A percentile compares a stretch with the other conserved stretches of the same genome.
Evolutionary conservation across 1,140 invertebrate species (phyloP).

Genomic region (Drosophila bifasciata): DNA sequence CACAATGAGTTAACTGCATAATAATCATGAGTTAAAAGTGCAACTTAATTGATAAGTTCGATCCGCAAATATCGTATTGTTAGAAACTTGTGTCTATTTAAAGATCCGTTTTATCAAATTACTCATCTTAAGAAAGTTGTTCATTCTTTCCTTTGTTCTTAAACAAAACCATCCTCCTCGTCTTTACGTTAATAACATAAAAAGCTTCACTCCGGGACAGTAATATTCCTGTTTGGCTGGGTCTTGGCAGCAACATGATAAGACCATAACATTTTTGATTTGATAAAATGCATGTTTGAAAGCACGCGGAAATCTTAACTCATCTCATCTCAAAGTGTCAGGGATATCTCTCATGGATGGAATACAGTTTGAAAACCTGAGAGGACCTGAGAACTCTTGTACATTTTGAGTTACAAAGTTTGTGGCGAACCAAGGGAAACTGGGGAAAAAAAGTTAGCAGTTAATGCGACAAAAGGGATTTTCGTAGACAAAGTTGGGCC

Average conservation of each 20-base stretch:
- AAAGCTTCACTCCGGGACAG: constrained; percentile 63
- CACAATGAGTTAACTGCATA: no score
- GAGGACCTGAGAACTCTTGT: constrained; percentile 58
- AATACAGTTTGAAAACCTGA: constrained; percentile 62
- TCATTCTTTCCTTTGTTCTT: not conserved
- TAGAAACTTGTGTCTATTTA: no score
- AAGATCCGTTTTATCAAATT: no score
- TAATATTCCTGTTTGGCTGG: constrained; percentile 44
- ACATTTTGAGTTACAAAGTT: constrained; percentile 74
- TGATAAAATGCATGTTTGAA: constrained; percentile 78
- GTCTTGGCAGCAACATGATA: constrained; percentile 73
- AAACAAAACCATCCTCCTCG: constrained; percentile 11
- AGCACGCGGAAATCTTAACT: constrained; percentile 45
- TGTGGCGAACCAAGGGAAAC: constrained; percentile 37
- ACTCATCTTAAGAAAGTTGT: no score
- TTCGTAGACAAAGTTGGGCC: constrained; percentile 75
- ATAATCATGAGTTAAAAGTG: no score
- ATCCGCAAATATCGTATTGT: no score
- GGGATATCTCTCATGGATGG: constrained; percentile 46
- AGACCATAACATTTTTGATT: constrained; percentile 80
- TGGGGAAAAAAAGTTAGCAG: constrained; percentile 67
- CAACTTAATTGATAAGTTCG: no score
- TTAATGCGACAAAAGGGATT: constrained; percentile 81
- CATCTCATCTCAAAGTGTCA: no score
- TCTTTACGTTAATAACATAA: constrained; percentile 39